phyloP scores from a whole-genome alignment of 2,888 invertebrate species.

The Hyposoter didymator region DNA sequence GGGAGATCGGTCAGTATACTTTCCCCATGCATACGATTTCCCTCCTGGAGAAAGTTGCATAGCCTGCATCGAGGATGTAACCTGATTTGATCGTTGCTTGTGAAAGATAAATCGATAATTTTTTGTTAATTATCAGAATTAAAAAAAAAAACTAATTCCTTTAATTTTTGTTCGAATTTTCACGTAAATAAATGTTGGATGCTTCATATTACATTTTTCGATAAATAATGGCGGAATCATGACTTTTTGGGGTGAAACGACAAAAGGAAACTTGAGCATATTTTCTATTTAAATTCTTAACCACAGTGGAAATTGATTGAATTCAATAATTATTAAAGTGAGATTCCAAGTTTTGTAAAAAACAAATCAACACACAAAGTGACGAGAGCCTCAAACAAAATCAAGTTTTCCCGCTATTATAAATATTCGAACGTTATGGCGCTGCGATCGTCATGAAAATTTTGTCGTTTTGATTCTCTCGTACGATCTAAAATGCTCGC shows the following conservation, averaged over 20 bases:
- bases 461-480: background rate
- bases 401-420: background rate
- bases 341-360: background rate
- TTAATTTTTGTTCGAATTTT: background rate
- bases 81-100: background rate
- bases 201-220: background rate
- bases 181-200: background rate
- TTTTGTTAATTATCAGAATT: background rate
- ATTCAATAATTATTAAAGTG: background rate
- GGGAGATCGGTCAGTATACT: slow-evolving; percentile 26
- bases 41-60: slow-evolving; percentile 76
- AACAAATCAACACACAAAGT: background rate
- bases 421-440: background rate
- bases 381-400: background rate
- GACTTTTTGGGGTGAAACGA: background rate
- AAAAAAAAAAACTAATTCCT: background rate
- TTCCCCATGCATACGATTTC: slow-evolving; percentile 72
- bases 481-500: background rate
- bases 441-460: background rate
- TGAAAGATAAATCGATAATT: background rate
- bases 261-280: background rate
- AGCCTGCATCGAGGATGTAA: background rate
- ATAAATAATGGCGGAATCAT: background rate
- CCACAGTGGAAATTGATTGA: background rate
- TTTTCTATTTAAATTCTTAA: background rate